A percentile compares a stretch with the other conserved stretches of the same genome.
phyloP scores from a whole-genome alignment of 2,888 invertebrate genomes.

The Heliconius cydno region DNA sequence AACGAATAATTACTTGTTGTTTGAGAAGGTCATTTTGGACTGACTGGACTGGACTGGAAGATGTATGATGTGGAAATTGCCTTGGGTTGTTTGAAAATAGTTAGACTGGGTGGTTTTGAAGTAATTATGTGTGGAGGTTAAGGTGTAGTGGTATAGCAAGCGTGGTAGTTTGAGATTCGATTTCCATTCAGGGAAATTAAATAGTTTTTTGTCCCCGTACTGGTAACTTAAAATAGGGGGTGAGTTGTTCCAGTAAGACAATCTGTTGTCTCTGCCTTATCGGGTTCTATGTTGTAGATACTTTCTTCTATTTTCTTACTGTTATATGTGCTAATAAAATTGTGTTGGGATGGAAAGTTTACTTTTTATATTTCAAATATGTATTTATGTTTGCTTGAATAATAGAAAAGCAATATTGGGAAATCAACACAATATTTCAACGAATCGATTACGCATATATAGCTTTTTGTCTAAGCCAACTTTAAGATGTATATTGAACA shows the following conservation, averaged over 20 bases:
- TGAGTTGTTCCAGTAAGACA: too few relatives aligned
- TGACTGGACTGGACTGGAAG: slow-evolving; percentile 18
- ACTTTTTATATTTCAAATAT: too few relatives aligned
- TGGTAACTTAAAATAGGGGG: too few relatives aligned
- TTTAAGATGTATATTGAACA: background rate
- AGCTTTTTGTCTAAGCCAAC: background rate
- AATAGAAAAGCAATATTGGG: too few relatives aligned
- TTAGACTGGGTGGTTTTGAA: background rate
- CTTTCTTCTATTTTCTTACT: background rate
- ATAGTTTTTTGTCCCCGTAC: too few relatives aligned
- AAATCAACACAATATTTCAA: too few relatives aligned
- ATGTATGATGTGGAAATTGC: slow-evolving; percentile 31
- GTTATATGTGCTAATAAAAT: background rate
- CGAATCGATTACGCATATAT: background rate
- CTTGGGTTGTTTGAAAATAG: slow-evolving; percentile 2
- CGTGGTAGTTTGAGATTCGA: background rate
- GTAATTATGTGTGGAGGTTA: background rate
- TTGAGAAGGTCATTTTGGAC: slow-evolving; percentile 44
- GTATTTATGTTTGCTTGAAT: too few relatives aligned
- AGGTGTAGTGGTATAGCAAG: background rate
- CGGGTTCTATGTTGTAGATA: background rate
- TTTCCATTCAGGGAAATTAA: background rate
- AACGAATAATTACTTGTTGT: slow-evolving; percentile 69
- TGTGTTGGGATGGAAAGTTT: too few relatives aligned
- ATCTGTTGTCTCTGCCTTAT: too few relatives aligned